A percentile compares a stretch with the other conserved stretches of the same genome.
Conservation (phyloP, 2,888 invertebrate species). For the Caenorhabditis imperialis region DNA sequence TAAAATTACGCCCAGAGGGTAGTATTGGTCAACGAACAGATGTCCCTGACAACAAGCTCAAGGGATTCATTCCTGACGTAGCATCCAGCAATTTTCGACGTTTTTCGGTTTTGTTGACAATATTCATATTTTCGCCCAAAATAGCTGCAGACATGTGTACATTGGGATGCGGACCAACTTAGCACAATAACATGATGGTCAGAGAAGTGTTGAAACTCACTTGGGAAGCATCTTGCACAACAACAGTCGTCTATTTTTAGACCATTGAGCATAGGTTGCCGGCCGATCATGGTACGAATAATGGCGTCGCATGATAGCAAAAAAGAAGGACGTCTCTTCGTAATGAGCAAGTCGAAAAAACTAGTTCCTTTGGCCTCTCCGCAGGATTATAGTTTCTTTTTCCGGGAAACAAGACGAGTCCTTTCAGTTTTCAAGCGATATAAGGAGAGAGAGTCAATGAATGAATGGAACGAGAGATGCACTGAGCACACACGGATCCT, state of each 20-base stretch:
- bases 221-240: constrained; percentile 60
- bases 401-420: too few species aligned
- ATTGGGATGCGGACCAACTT: not conserved
- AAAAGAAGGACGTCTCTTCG: not conserved
- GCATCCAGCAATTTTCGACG: too few species aligned
- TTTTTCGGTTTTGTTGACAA: too few species aligned
- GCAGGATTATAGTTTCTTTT: too few species aligned
- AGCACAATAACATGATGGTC: constrained; percentile 15
- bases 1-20: constrained; percentile 29
- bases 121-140: too few species aligned
- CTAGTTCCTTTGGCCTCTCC: too few species aligned
- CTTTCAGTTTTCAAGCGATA: too few species aligned
- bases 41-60: constrained; percentile 15
- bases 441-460: constrained; percentile 22
- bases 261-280: constrained; percentile 55
- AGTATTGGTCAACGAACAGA: constrained; percentile 33
- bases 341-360: too few species aligned
- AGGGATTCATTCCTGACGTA: constrained; percentile 7
- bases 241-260: constrained; percentile 55
- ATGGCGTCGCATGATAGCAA: constrained; percentile 46
- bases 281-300: constrained; percentile 55
- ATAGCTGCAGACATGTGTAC: constrained; percentile 12
- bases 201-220: constrained; percentile 36
- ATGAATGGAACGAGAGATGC: constrained; percentile 51
- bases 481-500: constrained; percentile 35